These are phyloP conservation scores for Metopolophium dirhodum DNA, from an alignment of 1,140 invertebrate genomes.

Conservation along the genomic window DNA sequence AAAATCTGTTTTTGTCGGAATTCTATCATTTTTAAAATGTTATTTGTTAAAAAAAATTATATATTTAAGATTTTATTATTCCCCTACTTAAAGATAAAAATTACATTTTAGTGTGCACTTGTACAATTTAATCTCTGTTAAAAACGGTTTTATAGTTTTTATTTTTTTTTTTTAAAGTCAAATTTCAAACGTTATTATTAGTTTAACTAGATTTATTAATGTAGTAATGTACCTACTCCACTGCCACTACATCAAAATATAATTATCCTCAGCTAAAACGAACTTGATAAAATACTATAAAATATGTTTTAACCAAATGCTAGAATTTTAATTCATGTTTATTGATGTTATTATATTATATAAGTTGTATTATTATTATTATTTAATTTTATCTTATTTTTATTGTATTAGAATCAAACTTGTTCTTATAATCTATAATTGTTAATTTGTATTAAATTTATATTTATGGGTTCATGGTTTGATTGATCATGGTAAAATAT, in stretches of 20 bases:
- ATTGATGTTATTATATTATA: slow-evolving; percentile 6
- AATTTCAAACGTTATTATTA: background rate
- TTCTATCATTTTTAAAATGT: background rate
- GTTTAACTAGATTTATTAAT: background rate
- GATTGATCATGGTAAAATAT: background rate
- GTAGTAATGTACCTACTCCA: background rate
- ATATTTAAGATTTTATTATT: background rate
- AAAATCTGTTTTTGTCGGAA: background rate
- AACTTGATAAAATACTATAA: background rate
- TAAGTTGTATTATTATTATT: background rate
- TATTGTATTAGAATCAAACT: slow-evolving; percentile 1
- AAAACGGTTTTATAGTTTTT: background rate
- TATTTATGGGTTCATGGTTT: slow-evolving; percentile 1
- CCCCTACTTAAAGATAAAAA: background rate
- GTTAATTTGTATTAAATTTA: background rate
- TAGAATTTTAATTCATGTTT: background rate
- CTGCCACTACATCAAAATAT: background rate
- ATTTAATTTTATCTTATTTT: background rate
- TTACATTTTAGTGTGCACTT: background rate
- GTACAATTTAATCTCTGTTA: background rate
- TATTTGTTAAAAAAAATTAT: background rate
- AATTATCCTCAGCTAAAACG: background rate
- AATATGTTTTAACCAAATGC: background rate
- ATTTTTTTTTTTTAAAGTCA: background rate
- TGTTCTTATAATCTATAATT: background rate